Conservation (phyloP, 1,140 invertebrate genomes). For the Eumaeus atala region DNA sequence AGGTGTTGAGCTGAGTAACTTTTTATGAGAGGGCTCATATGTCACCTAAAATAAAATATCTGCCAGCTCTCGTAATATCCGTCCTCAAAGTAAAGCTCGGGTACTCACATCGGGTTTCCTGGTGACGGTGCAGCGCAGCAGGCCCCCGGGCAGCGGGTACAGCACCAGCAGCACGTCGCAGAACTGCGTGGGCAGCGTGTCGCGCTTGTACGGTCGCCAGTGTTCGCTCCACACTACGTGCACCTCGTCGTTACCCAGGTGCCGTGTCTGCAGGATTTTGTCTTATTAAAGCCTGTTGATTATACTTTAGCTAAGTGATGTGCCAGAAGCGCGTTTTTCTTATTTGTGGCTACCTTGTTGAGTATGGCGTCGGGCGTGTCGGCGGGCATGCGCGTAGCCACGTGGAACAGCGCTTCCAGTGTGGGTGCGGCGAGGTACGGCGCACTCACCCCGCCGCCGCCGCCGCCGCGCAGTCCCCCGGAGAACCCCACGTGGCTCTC, state of each 20-base stretch:
- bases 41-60: no score
- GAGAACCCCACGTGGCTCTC: conserved; percentile 96
- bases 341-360: conserved; percentile 81
- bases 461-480: conserved; percentile 94
- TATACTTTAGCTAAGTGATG: no score
- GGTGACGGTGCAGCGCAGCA: conserved; percentile 88
- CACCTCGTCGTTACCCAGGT: conserved; percentile 98
- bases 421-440: conserved; percentile 98
- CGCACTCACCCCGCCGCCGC: conserved; percentile 91
- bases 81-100: no score
- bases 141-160: conserved; percentile 90
- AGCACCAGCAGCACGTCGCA: conserved; percentile 98
- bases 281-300: no score
- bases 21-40: no score
- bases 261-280: conserved; percentile 93
- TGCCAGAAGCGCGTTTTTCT: no score
- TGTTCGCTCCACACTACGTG: conserved; percentile 99
- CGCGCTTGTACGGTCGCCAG: conserved; percentile 93
- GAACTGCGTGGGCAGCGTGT: conserved; percentile 99
- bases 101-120: conserved; percentile 86
- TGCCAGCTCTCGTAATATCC: no score
- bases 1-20: no score
- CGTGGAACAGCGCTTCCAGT: conserved; percentile 93
- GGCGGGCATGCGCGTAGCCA: conserved; percentile 97
- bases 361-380: conserved; percentile 89